Base-by-base conservation (phyloP, 2,113 vertebrate genomes). In the Psammodynastes pulverulentus region DNA sequence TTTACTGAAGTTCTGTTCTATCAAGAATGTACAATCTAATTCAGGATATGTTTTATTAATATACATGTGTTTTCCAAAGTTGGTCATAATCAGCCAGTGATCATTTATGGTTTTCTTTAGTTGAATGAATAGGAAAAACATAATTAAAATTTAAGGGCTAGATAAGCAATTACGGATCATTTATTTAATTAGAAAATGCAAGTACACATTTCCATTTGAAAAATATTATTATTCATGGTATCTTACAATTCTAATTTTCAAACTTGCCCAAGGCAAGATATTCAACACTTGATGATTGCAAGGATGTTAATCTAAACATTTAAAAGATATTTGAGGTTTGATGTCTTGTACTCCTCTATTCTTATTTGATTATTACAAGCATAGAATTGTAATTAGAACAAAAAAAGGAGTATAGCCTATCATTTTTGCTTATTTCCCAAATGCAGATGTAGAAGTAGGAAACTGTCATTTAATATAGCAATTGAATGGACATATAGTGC, bases 21-120 rank as follows among this genome's bases (percentile, higher is more conserved):
- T 56, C 49, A 67, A 26, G 8, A 92, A 94, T 79, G 91, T 92
- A n/a, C 56, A 46, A 58, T 92, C 88, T 84, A 34, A 89, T 62
- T 39, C 17, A 91, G 17, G 0, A 0, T 92, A 92, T 92, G 95
- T 85, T 89, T 88, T n/a, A 72, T 89, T 58, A 87, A 54, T 89
- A 87, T 26, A 6, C 53, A 88, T 13, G 8, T 92, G 49, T 26
- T 21, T 56, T 88, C 23, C 88, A 53, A 9, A 84, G 43, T 45
- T 56, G 10, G 58, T 56, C 43, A 39, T 23, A 56, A 10, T 84
- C 26, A 9, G 26, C 87, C 43, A 26, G 29, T 49, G 51, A 56
- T 23, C 9, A 48, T 92, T 34, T 89, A 51, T n/a, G 26, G 43
- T 29, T 89, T 85, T 49, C 87, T 89, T 34, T 52, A 56, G 43